Percentiles rank a stretch among this genome's conserved stretches.
These are phyloP conservation scores for Drosophila borealis DNA, from an alignment of 2,888 invertebrate species.

Conservation along the genomic window DNA sequence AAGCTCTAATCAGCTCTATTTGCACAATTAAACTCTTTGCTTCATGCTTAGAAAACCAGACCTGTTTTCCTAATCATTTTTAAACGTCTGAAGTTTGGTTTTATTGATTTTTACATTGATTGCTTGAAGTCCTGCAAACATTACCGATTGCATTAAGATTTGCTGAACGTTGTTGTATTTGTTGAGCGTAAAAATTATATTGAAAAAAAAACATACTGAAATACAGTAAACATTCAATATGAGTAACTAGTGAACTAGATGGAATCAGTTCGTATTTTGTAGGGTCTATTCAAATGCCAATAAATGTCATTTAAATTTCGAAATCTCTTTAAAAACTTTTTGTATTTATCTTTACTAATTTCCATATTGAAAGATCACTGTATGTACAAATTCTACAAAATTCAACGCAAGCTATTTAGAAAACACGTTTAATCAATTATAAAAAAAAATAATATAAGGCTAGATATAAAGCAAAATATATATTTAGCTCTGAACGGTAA, in stretches of 20 bases:
- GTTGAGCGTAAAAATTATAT: conserved; percentile 12
- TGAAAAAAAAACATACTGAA: neutral
- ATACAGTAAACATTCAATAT: conserved; percentile 22
- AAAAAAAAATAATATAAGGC: neutral
- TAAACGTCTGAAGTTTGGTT: neutral
- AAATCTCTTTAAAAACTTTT: neutral
- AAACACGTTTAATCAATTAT: conserved; percentile 13
- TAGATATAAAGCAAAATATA: too few relatives aligned
- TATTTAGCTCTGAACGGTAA: too few relatives aligned
- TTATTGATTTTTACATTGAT: neutral
- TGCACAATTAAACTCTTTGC: neutral
- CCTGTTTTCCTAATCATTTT: neutral
- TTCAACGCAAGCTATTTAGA: conserved; percentile 27
- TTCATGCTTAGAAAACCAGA: too few relatives aligned
- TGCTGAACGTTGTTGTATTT: neutral
- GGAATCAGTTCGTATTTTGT: neutral
- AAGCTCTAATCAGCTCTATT: neutral
- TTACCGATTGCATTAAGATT: neutral
- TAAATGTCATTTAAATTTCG: neutral
- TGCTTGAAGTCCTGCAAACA: conserved; percentile 4
- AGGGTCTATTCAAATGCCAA: neutral
- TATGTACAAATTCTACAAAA: conserved; percentile 15
- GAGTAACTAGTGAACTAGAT: neutral
- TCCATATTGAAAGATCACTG: conserved; percentile 3
- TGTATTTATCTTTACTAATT: neutral